These are phyloP conservation scores for Myripristis jacobus DNA, from an alignment of 2,797 vertebrate genomes.

Conservation along the genomic window DNA sequence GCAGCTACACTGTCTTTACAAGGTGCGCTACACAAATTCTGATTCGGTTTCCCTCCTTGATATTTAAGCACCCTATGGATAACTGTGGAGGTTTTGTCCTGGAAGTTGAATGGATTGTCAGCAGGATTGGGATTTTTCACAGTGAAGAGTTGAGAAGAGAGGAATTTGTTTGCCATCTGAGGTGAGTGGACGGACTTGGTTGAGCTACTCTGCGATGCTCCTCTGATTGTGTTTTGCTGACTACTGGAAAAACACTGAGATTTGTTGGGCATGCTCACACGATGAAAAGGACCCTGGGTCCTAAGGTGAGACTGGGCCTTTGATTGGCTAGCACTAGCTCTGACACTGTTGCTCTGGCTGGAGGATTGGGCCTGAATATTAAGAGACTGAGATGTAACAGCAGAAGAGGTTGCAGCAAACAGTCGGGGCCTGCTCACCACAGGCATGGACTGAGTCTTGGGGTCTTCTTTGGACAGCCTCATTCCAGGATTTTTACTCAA, in stretches of 20 bases:
- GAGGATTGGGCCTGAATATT: conserved; percentile 54
- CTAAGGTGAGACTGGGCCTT: conserved; percentile 74
- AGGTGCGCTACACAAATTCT: conserved; percentile 77
- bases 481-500: conserved; percentile 66
- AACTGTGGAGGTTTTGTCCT: conserved; percentile 77
- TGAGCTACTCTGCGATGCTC: conserved; percentile 63
- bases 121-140: conserved; percentile 71
- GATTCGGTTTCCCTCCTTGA: conserved; percentile 76
- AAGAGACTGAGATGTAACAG: conserved; percentile 64
- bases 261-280: conserved; percentile 73
- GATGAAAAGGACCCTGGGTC: conserved; percentile 78
- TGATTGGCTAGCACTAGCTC: conserved; percentile 58
- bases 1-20: conserved; percentile 67
- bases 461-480: conserved; percentile 74
- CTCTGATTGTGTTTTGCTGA: conserved; percentile 67
- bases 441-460: conserved; percentile 52
- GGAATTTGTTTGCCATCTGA: conserved; percentile 73
- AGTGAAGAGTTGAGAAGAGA: conserved; percentile 71
- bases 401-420: conserved; percentile 36
- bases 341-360: conserved; percentile 55
- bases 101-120: conserved; percentile 74
- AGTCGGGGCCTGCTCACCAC: conserved; percentile 57
- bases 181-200: conserved; percentile 72
- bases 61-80: conserved; percentile 82
- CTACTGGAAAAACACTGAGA: conserved; percentile 63